Evolutionary conservation across 1,140 invertebrate species (phyloP), one percentile per base, ranked within the genome.

Genomic region (Araneus ventricosus): DNA sequence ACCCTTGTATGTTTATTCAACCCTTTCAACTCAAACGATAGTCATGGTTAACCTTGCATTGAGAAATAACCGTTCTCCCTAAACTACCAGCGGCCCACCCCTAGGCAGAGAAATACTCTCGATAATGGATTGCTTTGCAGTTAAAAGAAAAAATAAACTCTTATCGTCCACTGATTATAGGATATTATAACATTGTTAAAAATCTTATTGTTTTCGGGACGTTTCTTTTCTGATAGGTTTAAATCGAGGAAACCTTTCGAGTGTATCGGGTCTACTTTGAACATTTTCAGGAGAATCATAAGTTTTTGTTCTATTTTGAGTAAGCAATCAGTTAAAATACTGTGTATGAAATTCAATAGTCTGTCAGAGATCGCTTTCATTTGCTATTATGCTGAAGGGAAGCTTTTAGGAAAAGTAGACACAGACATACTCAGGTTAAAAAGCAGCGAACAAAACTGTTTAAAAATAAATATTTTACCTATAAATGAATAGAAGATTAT

Each of bases 11-110:
- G 91, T 52, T 41, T 80, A 93, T 41, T 93, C 84, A 79, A 88
- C 82, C 91, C 14, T 80, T 67, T 24, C 41, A 6, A 24, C 52
- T 86, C 52, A 34, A 37, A 82, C 27, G 80, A 52, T 59, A 80
- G 85, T 79, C 91, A 93, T 87, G 84, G 70, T 79, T 93, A 93
- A 88, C 91, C 85, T 93, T 88, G 91, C 91, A 93, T 93, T 93
- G 27, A 39, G 75, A 93, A 52, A 52, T 52, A 52, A 93, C 88
- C 22, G 39, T 61, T 80, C 24, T 79, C 27, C 17, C 5, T 37
- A 75, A 75, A 22, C 70, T 37, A 30, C 70, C 30, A 34, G 34
- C 30, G 4, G 5, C 34, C 20, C 30, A 34, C 10, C 70, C 70
- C 34, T 20, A 34, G 30, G 70, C 27, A 14, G 4, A 75, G 30